phyloP scores from a whole-genome alignment of 53 echinoderm and acorn worm species.

The Apostichopus leukothele region DNA sequence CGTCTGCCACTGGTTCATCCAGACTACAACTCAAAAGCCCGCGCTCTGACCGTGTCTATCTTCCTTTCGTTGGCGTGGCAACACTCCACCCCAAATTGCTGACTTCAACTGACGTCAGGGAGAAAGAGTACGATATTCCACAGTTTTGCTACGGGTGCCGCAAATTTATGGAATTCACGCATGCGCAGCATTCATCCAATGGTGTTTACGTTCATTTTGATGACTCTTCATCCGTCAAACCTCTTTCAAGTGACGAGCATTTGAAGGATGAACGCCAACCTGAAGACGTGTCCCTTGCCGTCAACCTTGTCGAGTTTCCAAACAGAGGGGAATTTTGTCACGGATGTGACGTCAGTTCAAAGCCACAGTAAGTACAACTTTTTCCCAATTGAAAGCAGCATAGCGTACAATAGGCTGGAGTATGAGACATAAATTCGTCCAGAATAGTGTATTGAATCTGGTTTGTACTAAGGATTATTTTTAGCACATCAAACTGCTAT shows the following conservation, averaged over 20 bases:
- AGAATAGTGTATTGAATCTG: no score
- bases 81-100: constrained; percentile 78
- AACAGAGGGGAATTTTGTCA: constrained; percentile 53
- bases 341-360: constrained; percentile 66
- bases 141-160: constrained; percentile 80
- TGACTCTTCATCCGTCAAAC: neutral
- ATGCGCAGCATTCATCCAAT: constrained; percentile 29
- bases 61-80: constrained; percentile 77
- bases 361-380: constrained; percentile 72
- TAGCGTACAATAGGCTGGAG: neutral
- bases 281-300: neutral
- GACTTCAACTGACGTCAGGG: constrained; percentile 65
- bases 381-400: neutral
- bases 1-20: constrained; percentile 51
- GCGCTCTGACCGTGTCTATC: constrained; percentile 50
- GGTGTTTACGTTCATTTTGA: constrained; percentile 8
- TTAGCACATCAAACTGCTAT: no score
- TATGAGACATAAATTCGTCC: no score
- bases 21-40: constrained; percentile 31
- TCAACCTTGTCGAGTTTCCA: constrained; percentile 8
- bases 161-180: constrained; percentile 39
- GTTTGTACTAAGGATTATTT: no score
- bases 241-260: no score
- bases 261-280: neutral
- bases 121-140: constrained; percentile 55